Conservation (phyloP, 1,140 invertebrate species). For the Sweltsa coloradensis region DNA sequence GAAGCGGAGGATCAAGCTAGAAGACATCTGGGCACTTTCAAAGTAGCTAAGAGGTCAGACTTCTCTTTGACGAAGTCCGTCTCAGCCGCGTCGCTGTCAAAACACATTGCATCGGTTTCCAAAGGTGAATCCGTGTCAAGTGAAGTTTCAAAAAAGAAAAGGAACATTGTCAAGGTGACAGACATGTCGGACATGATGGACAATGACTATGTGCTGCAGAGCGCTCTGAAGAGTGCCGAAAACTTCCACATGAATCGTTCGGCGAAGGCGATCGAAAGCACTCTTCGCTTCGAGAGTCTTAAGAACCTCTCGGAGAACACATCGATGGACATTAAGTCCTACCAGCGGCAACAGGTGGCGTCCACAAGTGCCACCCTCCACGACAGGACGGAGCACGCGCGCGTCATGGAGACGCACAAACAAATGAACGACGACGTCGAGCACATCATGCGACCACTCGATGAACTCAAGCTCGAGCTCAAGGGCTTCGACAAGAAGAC, state of each 20-base stretch:
- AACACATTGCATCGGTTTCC: constrained; percentile 44
- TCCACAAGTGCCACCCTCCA: constrained; percentile 37
- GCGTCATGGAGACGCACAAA: constrained; percentile 27
- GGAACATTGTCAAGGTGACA: too few species aligned
- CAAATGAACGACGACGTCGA: constrained; percentile 33
- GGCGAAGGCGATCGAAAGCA: constrained; percentile 53
- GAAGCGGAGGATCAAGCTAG: constrained; percentile 51
- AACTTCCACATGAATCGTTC: too few species aligned
- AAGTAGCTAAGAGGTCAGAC: constrained; percentile 43
- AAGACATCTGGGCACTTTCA: constrained; percentile 42
- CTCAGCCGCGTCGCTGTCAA: constrained; percentile 46
- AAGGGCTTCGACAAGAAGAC: constrained; percentile 46
- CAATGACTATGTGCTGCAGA: too few species aligned
- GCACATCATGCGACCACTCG: constrained; percentile 38
- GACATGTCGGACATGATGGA: too few species aligned
- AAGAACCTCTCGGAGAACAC: constrained; percentile 37
- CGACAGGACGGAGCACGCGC: constrained; percentile 27
- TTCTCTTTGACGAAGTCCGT: constrained; percentile 52
- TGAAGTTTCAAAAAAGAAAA: constrained; percentile 30
- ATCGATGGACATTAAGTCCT: constrained; percentile 27
- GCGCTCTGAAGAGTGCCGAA: too few species aligned
- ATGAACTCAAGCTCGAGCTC: constrained; percentile 43
- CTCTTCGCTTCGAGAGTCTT: constrained; percentile 43
- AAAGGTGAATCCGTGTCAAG: not conserved
- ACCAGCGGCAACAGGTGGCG: constrained; percentile 25